Percentiles rank a stretch among this genome's conserved stretches.
Conservation (phyloP, 2,113 vertebrate genomes). For the Lonchura striata region DNA sequence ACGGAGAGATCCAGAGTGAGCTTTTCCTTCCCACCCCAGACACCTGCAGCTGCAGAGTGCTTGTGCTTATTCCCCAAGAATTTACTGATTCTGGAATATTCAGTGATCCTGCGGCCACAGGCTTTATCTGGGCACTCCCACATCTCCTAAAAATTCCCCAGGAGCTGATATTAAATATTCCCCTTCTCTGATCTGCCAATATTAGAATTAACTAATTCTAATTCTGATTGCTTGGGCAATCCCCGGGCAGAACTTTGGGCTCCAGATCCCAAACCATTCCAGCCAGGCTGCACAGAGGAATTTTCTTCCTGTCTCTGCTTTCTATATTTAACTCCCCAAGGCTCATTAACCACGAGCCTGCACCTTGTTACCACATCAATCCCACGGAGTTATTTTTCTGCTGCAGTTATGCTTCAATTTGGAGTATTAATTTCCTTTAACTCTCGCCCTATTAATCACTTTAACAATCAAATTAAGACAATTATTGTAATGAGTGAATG, state of each 20-base stretch:
- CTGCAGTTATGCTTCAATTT: conserved; percentile 61
- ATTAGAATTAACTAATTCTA: background rate
- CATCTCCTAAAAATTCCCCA: background rate
- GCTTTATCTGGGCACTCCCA: background rate
- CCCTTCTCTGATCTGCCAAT: background rate
- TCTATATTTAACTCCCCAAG: conserved; percentile 50
- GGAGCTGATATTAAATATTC: background rate
- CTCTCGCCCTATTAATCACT: conserved; percentile 79
- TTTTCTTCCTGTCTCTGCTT: background rate
- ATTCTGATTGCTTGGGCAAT: too few species aligned
- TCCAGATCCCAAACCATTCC: background rate
- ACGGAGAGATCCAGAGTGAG: conserved; percentile 18
- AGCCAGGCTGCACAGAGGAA: background rate
- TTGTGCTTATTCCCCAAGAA: background rate
- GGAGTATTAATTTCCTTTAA: conserved; percentile 77
- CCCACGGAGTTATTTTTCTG: conserved; percentile 49
- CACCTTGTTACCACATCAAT: conserved; percentile 46
- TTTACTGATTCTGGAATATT: background rate
- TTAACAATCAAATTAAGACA: conserved; percentile 81
- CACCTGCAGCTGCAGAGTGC: background rate
- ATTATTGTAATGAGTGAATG: conserved; percentile 80
- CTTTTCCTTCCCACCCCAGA: conserved; percentile 4
- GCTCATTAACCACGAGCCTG: conserved; percentile 63
- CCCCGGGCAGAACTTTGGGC: background rate
- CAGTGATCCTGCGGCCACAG: background rate